Evolutionary conservation across 1,140 invertebrate genomes (phyloP), one percentile per base, ranked within the genome.

Genomic region (Panagrolaimus sp.): DNA sequence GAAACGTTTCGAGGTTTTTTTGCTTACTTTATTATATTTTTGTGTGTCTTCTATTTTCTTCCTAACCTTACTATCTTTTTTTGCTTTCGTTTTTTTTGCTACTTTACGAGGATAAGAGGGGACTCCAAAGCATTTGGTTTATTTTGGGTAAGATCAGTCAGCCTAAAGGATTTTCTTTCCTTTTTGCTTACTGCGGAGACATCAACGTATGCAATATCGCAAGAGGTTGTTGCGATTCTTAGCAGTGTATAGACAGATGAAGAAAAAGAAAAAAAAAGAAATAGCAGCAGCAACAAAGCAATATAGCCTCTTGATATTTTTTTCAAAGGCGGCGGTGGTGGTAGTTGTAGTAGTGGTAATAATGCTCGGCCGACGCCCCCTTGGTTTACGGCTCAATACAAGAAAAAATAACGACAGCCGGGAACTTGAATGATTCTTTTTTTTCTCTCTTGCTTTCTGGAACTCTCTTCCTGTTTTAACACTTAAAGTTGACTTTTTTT

Each of bases 391-490:
- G 51, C 51, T n/a, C 51, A 57, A 20, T 27, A 57, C 20, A 57
- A 57, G 11, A 27, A 20, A 25, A 57, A 20, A 57, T 27, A 20
- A 27, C 51, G 51, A 20, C 51, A 25, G 51, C 51, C 51, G 31
- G 31, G 31, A n/a, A 38, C 31, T 38, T 38, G 31, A 38, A 38
- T 38, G 7, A 38, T 38, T 38, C 31, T 38, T 38, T 38, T 38
- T 38, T 57, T 57, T 57, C 27, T 16, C 51, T 57, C 51, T 57
- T 27, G n/a, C 51, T 57, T 57, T 57, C 51, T 57, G 51, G 51
- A 57, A 57, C 51, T 57, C 51, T 57, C 51, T 57, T 57, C 51
- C 51, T 57, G 51, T 27, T 57, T 38, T 57, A 57, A 57, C 51
- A 57, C 51, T 57, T 27, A 57, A 57, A n/a, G n/a, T 11, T 38